Evolutionary conservation across 1,140 invertebrate genomes (phyloP), one percentile per base, ranked within the genome.

Genomic region (Lordiphosa mommai): DNA sequence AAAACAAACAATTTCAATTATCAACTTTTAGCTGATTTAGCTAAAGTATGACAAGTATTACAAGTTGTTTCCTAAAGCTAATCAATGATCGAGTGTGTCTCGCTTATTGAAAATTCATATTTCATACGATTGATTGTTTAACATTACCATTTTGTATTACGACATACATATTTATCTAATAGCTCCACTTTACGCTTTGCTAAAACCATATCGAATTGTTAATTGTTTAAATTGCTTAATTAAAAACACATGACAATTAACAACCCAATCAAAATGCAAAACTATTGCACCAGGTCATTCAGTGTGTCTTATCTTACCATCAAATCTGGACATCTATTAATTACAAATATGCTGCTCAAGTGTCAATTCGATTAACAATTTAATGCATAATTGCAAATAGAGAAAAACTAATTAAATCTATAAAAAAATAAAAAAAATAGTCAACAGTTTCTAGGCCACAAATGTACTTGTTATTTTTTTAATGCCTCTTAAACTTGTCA

Each of bases 401-500:
- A n/a, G n/a, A n/a, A 33, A 69, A 61, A 61, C 44, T 51, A 59
- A 58, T 67, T 47, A 52, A 68, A 55, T 55, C 66, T 46, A 12
- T 20, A 36, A 23, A 43, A 50, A 55, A 33, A 30, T 41, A 58
- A 37, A 58, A 38, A 46, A 40, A 47, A 44, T 38, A 47, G 46
- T 12, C 32, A 41, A 1, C 6, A 0, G 16, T 47, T 47, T 32
- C 27, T 47, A 47, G 32, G 32, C 61, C 29, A 63, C 52, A 53
- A 8, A 30, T 16, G 23, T 48, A 65, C 53, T 50, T 56, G 50
- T 55, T 66, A 57, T 6, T 10, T 16, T 72, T 79, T 80, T 69
- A 80, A 80, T 80, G 72, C 80, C 72, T 84, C 77, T 87, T 87
- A 84, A 87, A 87, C 72, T 87, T 87, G 84, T 87, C 84, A 87